Base-by-base conservation (phyloP, 2,888 invertebrate species). In the Rhimphoctona megacephalus region DNA sequence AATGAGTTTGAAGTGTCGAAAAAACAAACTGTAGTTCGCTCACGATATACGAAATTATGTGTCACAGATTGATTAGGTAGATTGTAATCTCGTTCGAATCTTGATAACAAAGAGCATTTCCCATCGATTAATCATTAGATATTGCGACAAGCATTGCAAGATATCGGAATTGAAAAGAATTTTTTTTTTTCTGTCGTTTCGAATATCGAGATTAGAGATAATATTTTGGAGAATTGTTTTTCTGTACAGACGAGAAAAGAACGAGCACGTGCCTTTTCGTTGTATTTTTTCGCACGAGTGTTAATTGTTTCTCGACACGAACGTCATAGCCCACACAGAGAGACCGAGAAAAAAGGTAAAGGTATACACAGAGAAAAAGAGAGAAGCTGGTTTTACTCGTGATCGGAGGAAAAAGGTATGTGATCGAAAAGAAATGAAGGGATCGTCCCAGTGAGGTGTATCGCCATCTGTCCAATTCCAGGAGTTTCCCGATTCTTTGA, bases 281-380 rank as follows among this genome's bases (percentile, higher is more conserved):
- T 36, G 64, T 76, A 39, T 39, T 78, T 78, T 73, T 85, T 88
- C 84, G 79, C 88, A 81, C 78, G 76, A 83, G 83, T 88, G 89
- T 89, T 91, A 91, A 91, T 91, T 90, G 91, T 91, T 89, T 89
- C 89, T 88, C 88, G 81, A 88, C 90, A 90, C 88, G 91, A 89
- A 90, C 87, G 81, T 82, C 76, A 49, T 36, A 49, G 78, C 49
- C 76, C 64, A 64, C 80, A 43, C 52, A 52, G 39, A 67, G 39
- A 67, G 17, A 30, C 8, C 17, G 66, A 77, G 46, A 66, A 70
- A 66, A 54, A 52, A 17, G 30, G 61, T 30, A 30, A 30, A 57
- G 14, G 25, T 57, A 22, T 57, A 57, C 17, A 61, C 30, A 17
- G 57, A 61, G 17, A 57, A 14, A 61, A 17, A 61, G 2, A 30